A percentile compares a stretch with the other conserved stretches of the same genome.
Conservation (phyloP, 2,888 invertebrate species). For the Drosophila parthenogenetica region DNA sequence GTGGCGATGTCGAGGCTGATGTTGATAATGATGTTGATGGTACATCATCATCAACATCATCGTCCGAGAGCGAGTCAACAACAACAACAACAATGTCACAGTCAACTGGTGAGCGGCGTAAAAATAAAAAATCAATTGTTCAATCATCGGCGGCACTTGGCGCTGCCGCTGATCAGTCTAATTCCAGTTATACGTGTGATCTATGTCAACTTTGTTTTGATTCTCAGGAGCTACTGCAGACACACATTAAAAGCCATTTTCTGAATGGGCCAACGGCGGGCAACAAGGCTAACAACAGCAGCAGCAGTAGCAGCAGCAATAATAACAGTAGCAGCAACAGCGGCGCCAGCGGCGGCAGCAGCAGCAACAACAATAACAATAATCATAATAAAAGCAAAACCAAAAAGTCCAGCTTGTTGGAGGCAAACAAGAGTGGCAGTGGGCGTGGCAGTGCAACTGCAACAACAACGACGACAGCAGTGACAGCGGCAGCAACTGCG, state of each 20-base stretch:
- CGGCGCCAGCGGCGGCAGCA: slow-evolving; percentile 6
- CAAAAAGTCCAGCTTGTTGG: slow-evolving; percentile 20
- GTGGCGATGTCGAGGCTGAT: too few species aligned
- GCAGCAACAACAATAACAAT: slow-evolving; percentile 33
- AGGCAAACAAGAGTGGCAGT: slow-evolving; percentile 3
- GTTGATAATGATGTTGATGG: slow-evolving; percentile 48
- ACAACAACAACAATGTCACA: slow-evolving; percentile 63
- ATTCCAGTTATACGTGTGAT: slow-evolving; percentile 83
- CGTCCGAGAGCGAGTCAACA: slow-evolving; percentile 64
- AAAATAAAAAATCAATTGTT: slow-evolving; percentile 40
- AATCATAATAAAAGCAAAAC: slow-evolving; percentile 29
- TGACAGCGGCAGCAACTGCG: slow-evolving; percentile 1
- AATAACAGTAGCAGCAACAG: not conserved
- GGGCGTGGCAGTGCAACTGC: slow-evolving; percentile 12
- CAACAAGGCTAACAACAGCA: slow-evolving; percentile 12
- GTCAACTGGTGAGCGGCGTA: slow-evolving; percentile 73
- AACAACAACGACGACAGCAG: slow-evolving; percentile 5
- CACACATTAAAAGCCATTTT: slow-evolving; percentile 85
- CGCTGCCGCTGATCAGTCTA: slow-evolving; percentile 60
- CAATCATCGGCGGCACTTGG: slow-evolving; percentile 48
- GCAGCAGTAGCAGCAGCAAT: slow-evolving; percentile 2
- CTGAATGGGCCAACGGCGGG: slow-evolving; percentile 81
- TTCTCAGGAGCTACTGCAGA: slow-evolving; percentile 83
- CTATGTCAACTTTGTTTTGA: slow-evolving; percentile 84
- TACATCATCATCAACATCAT: slow-evolving; percentile 63